These are phyloP conservation scores for Gadopsis bispinosus DNA, from an alignment of 2,797 vertebrate species.

Conservation along the genomic window DNA sequence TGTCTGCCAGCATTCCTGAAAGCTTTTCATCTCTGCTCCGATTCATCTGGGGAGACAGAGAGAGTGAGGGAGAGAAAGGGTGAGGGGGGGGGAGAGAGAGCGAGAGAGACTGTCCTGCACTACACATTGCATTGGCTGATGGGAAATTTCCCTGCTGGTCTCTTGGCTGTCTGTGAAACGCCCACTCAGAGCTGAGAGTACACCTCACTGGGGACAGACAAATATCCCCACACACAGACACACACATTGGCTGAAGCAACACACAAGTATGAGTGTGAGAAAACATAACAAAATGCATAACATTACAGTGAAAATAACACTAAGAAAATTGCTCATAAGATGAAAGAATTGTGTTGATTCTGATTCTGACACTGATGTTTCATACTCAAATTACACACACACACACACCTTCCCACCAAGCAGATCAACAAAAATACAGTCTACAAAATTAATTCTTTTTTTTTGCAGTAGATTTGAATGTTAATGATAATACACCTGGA, in stretches of 20 bases:
- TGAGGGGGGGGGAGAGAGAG: conserved; percentile 34
- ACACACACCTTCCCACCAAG: neutral
- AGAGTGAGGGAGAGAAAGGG: conserved; percentile 39
- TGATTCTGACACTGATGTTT: neutral
- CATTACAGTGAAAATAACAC: too few relatives aligned
- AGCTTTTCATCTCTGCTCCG: conserved; percentile 83
- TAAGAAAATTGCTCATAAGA: too few relatives aligned
- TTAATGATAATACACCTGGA: conserved; percentile 34
- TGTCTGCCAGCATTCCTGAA: conserved; percentile 85
- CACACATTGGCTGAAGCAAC: conserved; percentile 23
- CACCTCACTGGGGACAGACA: conserved; percentile 64
- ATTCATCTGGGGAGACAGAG: conserved; percentile 78
- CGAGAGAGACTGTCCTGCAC: conserved; percentile 58
- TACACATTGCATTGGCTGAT: conserved; percentile 72
- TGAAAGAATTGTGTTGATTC: too few relatives aligned
- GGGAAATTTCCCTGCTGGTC: conserved; percentile 77
- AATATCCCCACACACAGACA: conserved; percentile 29
- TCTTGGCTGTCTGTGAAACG: conserved; percentile 73
- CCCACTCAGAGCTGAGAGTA: conserved; percentile 75
- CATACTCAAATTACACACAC: neutral
- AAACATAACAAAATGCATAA: neutral
- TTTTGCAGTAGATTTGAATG: conserved; percentile 25
- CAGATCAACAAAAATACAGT: conserved; percentile 18
- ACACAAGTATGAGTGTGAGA: neutral
- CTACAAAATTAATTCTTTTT: conserved; percentile 5